Conservation (phyloP, 2,113 vertebrate species). For the Oenanthe oenanthe region DNA sequence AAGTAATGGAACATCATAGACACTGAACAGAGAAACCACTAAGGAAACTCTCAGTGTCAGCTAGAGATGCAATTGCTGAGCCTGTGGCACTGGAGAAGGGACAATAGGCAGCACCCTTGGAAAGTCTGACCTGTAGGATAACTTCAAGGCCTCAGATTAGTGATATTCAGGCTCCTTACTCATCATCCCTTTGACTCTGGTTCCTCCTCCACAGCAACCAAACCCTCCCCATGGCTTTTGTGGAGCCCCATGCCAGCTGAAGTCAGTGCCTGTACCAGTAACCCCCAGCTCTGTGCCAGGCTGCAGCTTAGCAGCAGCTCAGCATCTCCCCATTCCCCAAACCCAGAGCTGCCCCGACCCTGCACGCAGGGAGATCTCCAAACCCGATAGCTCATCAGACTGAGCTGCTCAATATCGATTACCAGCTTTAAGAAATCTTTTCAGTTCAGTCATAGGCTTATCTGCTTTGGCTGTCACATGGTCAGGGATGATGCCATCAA, state of each 20-base stretch:
- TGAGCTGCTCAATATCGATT: constrained; percentile 60
- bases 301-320: neutral
- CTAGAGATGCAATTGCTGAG: neutral
- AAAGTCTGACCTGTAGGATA: neutral
- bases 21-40: neutral
- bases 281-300: neutral
- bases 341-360: neutral
- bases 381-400: neutral
- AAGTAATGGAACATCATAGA: neutral
- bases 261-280: neutral
- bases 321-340: neutral
- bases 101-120: neutral
- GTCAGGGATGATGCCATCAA: constrained; percentile 49
- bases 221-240: neutral
- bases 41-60: neutral
- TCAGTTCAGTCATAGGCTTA: constrained; percentile 50
- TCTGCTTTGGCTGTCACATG: constrained; percentile 57
- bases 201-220: neutral
- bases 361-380: neutral
- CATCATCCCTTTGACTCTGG: neutral
- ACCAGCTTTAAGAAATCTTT: constrained; percentile 72
- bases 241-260: neutral
- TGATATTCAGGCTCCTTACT: neutral
- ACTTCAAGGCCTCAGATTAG: neutral
- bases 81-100: neutral